Evolutionary conservation across 2,888 invertebrate genomes (phyloP).

Genomic region (Phoronis australis): DNA sequence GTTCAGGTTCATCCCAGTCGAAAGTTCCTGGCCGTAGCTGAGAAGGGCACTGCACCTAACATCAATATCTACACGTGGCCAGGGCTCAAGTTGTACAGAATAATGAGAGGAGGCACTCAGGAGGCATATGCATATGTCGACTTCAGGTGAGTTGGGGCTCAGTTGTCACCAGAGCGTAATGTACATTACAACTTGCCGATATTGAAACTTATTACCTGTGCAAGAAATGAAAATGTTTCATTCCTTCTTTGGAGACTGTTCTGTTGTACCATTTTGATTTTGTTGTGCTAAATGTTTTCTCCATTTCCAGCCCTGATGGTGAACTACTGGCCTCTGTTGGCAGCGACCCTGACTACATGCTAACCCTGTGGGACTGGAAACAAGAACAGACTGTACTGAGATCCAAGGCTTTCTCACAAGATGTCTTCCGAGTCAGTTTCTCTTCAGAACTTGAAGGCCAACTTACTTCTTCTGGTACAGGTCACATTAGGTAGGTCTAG

Average conservation of each 20-base stretch:
- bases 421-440: constrained; percentile 73
- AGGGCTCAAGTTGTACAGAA: constrained; percentile 66
- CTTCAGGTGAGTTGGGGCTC: constrained; percentile 45
- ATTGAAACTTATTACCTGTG: neutral
- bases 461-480: constrained; percentile 69
- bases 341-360: constrained; percentile 77
- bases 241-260: neutral
- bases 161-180: neutral
- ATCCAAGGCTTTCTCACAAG: constrained; percentile 77
- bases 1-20: constrained; percentile 55
- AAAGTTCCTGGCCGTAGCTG: constrained; percentile 75
- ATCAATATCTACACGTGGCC: constrained; percentile 83
- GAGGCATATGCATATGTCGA: constrained; percentile 66
- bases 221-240: neutral
- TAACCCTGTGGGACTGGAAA: constrained; percentile 87
- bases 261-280: neutral
- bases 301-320: constrained; percentile 71
- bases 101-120: constrained; percentile 72
- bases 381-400: constrained; percentile 69
- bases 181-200: no score
- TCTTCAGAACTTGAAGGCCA: constrained; percentile 75
- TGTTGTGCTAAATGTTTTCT: no score
- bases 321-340: constrained; percentile 76
- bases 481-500: constrained; percentile 47
- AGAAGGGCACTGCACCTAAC: constrained; percentile 68